A percentile compares a stretch with the other conserved stretches of the same genome.
Conservation (phyloP, 2,113 vertebrate genomes). For the Thomomys bottae region DNA sequence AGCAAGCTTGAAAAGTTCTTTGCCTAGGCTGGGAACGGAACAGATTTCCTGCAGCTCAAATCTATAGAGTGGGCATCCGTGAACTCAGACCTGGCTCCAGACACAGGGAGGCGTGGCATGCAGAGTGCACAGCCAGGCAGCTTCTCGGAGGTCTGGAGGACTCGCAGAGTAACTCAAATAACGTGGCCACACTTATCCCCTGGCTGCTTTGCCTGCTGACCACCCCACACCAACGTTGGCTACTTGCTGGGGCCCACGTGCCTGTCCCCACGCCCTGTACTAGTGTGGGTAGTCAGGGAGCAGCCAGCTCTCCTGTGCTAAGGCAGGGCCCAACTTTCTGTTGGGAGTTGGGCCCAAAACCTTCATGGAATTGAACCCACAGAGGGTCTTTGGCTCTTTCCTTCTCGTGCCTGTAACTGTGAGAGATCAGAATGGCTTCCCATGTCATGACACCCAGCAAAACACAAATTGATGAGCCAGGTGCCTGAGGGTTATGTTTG, state of each 20-base stretch:
- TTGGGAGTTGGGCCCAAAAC: neutral
- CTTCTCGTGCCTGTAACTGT: neutral
- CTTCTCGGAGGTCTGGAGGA: accelerated
- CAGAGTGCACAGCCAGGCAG: neutral
- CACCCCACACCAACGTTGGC: no score
- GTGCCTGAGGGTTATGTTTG: no score
- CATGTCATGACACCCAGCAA: neutral
- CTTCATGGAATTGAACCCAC: neutral
- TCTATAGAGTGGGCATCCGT: neutral
- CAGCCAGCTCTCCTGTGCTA: no score
- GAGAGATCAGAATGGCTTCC: neutral
- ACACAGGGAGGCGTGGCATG: accelerated
- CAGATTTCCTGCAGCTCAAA: neutral
- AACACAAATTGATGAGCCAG: no score
- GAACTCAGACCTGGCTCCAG: neutral
- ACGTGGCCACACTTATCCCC: no score
- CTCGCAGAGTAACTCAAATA: neutral
- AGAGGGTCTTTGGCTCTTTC: neutral
- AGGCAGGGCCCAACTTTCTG: neutral
- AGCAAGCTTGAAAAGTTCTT: neutral
- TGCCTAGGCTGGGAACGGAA: neutral
- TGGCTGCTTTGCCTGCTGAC: no score
- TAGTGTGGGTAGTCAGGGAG: no score
- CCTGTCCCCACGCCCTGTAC: no score
- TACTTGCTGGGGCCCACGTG: no score